Evolutionary conservation across 2,113 vertebrate species (phyloP), one percentile per base, ranked within the genome.

Genomic region (Cephalopholis sonnerati): DNA sequence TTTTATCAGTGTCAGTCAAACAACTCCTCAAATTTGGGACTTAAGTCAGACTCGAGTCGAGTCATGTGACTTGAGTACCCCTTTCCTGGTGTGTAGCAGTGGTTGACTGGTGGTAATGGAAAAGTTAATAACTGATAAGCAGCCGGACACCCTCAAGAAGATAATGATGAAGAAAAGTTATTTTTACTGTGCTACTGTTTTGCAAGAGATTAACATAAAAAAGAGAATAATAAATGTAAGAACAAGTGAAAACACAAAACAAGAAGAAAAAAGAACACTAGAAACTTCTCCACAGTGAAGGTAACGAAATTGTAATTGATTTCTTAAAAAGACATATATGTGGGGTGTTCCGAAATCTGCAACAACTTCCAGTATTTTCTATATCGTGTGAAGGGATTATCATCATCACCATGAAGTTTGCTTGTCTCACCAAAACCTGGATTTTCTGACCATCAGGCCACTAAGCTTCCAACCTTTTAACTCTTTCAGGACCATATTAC

Each of bases 401-500:
- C 39, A 18, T n/a, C 7, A 11, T 36, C 3, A 44, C 8, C 18
- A 53, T 22, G 24, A 32, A 17, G 22, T 2, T 25, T 63, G 11
- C 11, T 41, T n/a, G 11, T 63, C 61, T 63, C 17, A 22, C 13
- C 4, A 12, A 53, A 22, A 39, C 5, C 16, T 17, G 20, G 46
- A 7, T 27, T 25, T 25, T 74, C 25, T 32, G 5, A 61, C 15
- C 27, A 41, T 22, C 24, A 32, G 73, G 5, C 22, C 32, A 24
- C 24, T 27, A 46, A 24, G 8, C 39, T 24, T 50, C 39, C 4
- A 18, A 25, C 13, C 29, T n/a, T 7, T 27, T 27, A 16, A 12
- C 20, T 24, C 12, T 54, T 77, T 44, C 65, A 99, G 98, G 97
- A 11, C 98, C 98, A 0, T 99, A 99, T 93, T 98, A 97, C 63